phyloP scores from a whole-genome alignment of 2,797 vertebrate genomes.

The Gila robusta region DNA sequence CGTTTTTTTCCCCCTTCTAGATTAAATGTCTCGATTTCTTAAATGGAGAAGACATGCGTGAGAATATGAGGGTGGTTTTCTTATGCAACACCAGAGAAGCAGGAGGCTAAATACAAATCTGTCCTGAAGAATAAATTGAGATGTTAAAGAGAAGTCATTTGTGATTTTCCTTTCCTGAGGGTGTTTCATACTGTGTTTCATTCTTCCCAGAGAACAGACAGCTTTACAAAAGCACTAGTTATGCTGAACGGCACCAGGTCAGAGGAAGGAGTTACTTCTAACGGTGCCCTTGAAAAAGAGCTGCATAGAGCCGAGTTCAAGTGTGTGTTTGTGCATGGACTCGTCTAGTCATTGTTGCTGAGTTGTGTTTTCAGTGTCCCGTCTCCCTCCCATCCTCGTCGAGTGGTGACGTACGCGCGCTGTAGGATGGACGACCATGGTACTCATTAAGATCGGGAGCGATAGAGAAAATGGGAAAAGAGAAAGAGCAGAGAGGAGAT shows the following conservation, averaged over 20 bases:
- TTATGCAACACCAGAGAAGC: slow-evolving; percentile 15
- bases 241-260: background rate
- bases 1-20: background rate
- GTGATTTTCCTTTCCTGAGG: slow-evolving; percentile 20
- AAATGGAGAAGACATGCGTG: slow-evolving; percentile 2
- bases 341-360: slow-evolving; percentile 26
- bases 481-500: slow-evolving; percentile 70
- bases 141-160: slow-evolving; percentile 36
- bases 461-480: slow-evolving; percentile 82
- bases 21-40: slow-evolving; percentile 22
- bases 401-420: slow-evolving; percentile 76
- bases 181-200: slow-evolving; percentile 3
- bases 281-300: slow-evolving; percentile 41
- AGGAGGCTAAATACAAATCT: slow-evolving; percentile 6
- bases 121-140: slow-evolving; percentile 19
- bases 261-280: slow-evolving; percentile 4
- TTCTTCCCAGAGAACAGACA: slow-evolving; percentile 20
- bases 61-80: slow-evolving; percentile 25
- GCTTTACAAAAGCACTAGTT: slow-evolving; percentile 23
- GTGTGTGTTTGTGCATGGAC: slow-evolving; percentile 37
- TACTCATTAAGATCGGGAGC: slow-evolving; percentile 84
- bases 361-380: slow-evolving; percentile 64
- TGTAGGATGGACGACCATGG: slow-evolving; percentile 75
- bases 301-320: background rate
- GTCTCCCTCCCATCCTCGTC: slow-evolving; percentile 66